phyloP scores from a whole-genome alignment of 2,888 invertebrate genomes.

The Oligia strigilis region DNA sequence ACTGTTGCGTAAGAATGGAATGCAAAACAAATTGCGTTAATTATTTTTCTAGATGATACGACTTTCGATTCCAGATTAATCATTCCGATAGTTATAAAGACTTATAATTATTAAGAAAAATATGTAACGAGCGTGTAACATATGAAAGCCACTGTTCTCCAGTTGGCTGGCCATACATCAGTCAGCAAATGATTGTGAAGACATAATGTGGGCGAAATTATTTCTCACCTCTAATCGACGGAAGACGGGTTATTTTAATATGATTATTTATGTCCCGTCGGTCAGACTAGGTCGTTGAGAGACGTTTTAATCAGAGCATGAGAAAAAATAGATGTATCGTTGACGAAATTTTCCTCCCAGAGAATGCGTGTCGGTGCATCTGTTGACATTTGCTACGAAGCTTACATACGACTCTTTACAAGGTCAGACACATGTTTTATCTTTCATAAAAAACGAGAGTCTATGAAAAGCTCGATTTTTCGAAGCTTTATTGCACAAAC shows the following conservation, averaged over 20 bases:
- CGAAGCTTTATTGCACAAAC: neutral
- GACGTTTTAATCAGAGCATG: slow-evolving; percentile 62
- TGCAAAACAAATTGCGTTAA: slow-evolving; percentile 33
- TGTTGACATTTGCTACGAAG: slow-evolving; percentile 22
- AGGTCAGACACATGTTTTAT: slow-evolving; percentile 11
- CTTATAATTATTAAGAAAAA: slow-evolving; percentile 39
- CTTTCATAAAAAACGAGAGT: neutral
- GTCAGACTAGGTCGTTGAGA: slow-evolving; percentile 63
- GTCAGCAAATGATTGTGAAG: slow-evolving; percentile 61
- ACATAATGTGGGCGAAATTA: slow-evolving; percentile 64
- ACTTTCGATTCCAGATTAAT: slow-evolving; percentile 48
- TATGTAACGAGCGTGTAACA: slow-evolving; percentile 42
- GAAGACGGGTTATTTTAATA: slow-evolving; percentile 68
- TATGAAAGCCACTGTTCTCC: slow-evolving; percentile 50
- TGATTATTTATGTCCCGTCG: slow-evolving; percentile 67
- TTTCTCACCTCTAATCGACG: slow-evolving; percentile 68
- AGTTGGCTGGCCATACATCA: slow-evolving; percentile 49
- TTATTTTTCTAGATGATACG: slow-evolving; percentile 31
- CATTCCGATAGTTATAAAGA: slow-evolving; percentile 10
- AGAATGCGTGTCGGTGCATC: slow-evolving; percentile 36
- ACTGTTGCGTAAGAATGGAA: slow-evolving; percentile 46
- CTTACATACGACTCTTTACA: slow-evolving; percentile 7
- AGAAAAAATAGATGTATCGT: slow-evolving; percentile 54
- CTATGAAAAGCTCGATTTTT: neutral
- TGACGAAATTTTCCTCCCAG: slow-evolving; percentile 37